Evolutionary conservation across 2,797 vertebrate species (phyloP).

Genomic region (Mormyrops boulengeri): DNA sequence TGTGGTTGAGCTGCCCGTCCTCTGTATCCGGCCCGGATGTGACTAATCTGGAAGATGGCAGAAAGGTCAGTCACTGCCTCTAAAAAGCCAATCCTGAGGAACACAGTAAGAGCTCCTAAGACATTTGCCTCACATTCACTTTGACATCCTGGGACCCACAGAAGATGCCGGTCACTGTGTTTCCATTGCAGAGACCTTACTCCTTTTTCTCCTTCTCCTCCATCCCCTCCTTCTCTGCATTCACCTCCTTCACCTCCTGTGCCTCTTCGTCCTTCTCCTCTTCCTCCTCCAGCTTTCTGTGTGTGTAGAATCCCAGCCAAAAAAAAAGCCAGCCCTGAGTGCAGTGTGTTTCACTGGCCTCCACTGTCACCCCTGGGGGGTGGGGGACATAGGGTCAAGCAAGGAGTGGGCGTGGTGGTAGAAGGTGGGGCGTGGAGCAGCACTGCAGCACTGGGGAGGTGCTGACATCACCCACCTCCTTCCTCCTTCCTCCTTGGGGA

Average conservation of each 20-base stretch:
- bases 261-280: neutral
- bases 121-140: neutral
- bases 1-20: neutral
- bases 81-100: neutral
- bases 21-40: neutral
- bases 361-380: neutral
- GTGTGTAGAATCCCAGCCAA: neutral
- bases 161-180: neutral
- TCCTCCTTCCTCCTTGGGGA: conserved; percentile 14
- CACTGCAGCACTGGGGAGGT: neutral
- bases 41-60: neutral
- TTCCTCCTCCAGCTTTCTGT: neutral
- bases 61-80: neutral
- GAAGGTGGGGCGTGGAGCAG: neutral
- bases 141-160: neutral
- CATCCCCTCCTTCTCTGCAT: neutral
- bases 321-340: neutral
- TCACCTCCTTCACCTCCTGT: neutral
- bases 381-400: neutral
- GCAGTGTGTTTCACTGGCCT: neutral
- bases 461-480: conserved; percentile 16
- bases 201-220: neutral
- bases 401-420: neutral
- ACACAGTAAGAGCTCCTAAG: neutral
- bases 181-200: neutral